phyloP scores from a whole-genome alignment of 2,888 invertebrate genomes.

The Harpalus rubripes region DNA sequence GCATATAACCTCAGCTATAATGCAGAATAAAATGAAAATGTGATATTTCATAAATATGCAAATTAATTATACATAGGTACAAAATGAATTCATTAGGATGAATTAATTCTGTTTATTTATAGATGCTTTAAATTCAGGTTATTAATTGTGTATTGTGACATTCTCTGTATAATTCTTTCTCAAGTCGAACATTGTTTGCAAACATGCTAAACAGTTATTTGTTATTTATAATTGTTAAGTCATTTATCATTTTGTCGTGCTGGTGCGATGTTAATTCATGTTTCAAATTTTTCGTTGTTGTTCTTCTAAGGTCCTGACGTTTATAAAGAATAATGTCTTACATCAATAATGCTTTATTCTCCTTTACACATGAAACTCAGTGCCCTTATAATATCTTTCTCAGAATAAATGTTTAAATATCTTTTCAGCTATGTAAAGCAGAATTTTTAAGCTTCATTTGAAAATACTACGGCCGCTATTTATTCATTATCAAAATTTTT shows the following conservation, averaged over 20 bases:
- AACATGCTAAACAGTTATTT: slow-evolving; percentile 19
- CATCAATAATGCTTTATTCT: background rate
- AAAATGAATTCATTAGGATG: background rate
- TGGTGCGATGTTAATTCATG: slow-evolving; percentile 25
- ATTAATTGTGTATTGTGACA: background rate
- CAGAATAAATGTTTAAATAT: too few species aligned
- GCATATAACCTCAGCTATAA: too few species aligned
- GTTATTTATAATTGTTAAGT: slow-evolving; percentile 46
- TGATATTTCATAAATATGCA: too few species aligned
- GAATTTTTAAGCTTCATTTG: too few species aligned
- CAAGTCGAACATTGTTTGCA: background rate
- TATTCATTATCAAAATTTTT: too few species aligned
- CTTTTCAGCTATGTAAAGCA: too few species aligned
- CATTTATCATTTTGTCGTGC: slow-evolving; percentile 25
- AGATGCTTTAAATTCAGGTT: background rate
- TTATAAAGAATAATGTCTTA: background rate
- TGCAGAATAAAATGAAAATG: too few species aligned
- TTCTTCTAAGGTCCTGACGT: background rate
- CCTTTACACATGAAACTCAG: too few species aligned
- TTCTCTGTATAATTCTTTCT: background rate
- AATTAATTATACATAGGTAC: too few species aligned
- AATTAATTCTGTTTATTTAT: background rate
- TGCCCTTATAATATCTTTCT: too few species aligned
- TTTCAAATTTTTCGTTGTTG: slow-evolving; percentile 18
- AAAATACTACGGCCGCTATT: too few species aligned